Conservation (phyloP, 2,888 invertebrate species). For the Bruchidius siliquastri region DNA sequence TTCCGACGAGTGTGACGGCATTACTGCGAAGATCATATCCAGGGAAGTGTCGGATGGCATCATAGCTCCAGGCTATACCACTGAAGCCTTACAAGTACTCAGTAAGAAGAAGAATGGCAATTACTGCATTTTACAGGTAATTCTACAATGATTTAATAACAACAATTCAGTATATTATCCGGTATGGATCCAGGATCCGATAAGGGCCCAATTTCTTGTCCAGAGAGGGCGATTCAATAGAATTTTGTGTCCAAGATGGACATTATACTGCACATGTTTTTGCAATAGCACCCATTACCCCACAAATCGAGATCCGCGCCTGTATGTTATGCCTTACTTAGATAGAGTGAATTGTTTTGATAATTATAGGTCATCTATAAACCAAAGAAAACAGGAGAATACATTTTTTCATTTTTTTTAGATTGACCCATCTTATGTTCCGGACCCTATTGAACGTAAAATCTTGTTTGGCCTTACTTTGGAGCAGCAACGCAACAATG, state of each 20-base stretch:
- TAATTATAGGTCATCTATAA: too few relatives aligned
- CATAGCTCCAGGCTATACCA: constrained; percentile 87
- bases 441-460: constrained; percentile 74
- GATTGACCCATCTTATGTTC: constrained; percentile 86
- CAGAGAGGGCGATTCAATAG: too few relatives aligned
- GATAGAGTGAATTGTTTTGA: too few relatives aligned
- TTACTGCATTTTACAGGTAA: constrained; percentile 77
- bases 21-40: constrained; percentile 89
- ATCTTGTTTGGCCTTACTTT: constrained; percentile 79
- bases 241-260: too few relatives aligned
- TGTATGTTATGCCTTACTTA: too few relatives aligned
- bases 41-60: constrained; percentile 97
- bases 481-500: constrained; percentile 88
- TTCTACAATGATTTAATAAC: neutral
- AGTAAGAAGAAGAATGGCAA: constrained; percentile 92
- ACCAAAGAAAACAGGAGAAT: too few relatives aligned
- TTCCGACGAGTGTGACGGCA: constrained; percentile 83
- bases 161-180: too few relatives aligned
- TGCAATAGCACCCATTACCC: too few relatives aligned
- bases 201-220: too few relatives aligned
- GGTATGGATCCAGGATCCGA: too few relatives aligned
- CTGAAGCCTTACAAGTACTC: constrained; percentile 77
- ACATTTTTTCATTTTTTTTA: constrained; percentile 14
- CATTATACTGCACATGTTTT: too few relatives aligned
- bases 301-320: too few relatives aligned